These are phyloP conservation scores for Coturnix japonica DNA, from an alignment of 2,113 vertebrate genomes.

Conservation along the genomic window DNA sequence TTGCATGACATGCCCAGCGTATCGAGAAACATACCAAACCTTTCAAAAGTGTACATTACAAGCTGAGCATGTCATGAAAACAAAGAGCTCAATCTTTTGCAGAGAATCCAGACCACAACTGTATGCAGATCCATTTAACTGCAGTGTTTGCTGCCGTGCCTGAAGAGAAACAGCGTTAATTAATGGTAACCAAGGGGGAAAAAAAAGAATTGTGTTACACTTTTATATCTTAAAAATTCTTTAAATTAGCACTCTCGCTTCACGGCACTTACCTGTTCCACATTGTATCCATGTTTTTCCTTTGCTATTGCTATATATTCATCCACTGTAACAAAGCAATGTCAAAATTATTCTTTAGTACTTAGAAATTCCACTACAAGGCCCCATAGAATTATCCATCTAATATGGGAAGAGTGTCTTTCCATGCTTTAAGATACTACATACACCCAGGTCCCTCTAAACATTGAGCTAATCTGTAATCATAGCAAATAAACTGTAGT, in stretches of 20 bases:
- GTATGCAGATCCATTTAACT: constrained; percentile 69
- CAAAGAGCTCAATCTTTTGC: constrained; percentile 74
- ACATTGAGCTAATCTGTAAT: neutral
- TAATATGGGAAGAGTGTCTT: neutral
- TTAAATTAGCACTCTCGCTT: constrained; percentile 31
- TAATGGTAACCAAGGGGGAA: constrained; percentile 53
- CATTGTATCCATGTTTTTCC: constrained; percentile 98
- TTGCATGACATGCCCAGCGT: constrained; percentile 72
- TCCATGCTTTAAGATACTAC: neutral
- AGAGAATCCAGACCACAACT: constrained; percentile 73
- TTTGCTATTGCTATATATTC: constrained; percentile 98
- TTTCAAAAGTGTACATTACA: constrained; percentile 73
- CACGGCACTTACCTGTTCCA: constrained; percentile 89
- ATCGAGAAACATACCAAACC: constrained; percentile 70
- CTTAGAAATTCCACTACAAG: neutral
- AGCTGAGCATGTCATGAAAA: constrained; percentile 75
- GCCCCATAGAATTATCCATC: neutral
- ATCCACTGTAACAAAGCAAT: constrained; percentile 88
- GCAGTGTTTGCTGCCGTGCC: constrained; percentile 67
- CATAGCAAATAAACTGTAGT: neutral
- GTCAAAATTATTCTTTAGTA: constrained; percentile 55
- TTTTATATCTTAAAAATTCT: neutral
- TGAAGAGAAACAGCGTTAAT: constrained; percentile 72
- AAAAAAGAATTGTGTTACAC: constrained; percentile 14
- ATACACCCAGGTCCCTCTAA: neutral